These are phyloP conservation scores for Tribolium madens DNA, from an alignment of 1,140 invertebrate genomes.

Conservation along the genomic window DNA sequence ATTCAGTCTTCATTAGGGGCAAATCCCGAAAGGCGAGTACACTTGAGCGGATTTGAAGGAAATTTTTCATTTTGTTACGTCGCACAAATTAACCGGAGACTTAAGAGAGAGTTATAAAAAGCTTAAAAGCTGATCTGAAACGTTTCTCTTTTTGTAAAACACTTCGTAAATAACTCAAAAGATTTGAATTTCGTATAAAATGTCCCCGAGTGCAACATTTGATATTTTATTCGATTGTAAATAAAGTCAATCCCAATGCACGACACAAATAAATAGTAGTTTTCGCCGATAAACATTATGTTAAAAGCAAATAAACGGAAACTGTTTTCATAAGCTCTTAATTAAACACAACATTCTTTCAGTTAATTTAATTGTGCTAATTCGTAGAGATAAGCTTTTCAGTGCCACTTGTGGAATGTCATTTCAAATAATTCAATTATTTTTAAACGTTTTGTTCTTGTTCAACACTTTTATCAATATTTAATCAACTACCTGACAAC, in stretches of 20 bases:
- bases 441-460: not conserved
- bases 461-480: not conserved
- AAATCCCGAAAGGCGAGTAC: not conserved
- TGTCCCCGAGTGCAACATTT: too few species aligned
- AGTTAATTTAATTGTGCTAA: not conserved
- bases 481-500: not conserved
- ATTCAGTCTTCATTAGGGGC: slow-evolving; percentile 20
- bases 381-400: not conserved
- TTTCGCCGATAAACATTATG: not conserved
- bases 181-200: too few species aligned
- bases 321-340: not conserved
- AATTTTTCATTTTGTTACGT: slow-evolving; percentile 15
- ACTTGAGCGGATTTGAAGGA: not conserved
- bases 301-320: not conserved
- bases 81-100: not conserved
- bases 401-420: not conserved
- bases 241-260: not conserved
- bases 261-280: not conserved
- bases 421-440: too few species aligned
- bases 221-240: too few species aligned
- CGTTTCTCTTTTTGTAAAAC: not conserved
- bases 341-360: not conserved
- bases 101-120: not conserved
- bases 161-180: not conserved
- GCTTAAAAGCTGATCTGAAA: not conserved